Evolutionary conservation across 2,888 invertebrate species (phyloP).

Genomic region (Rhopalosiphum nymphaeae): DNA sequence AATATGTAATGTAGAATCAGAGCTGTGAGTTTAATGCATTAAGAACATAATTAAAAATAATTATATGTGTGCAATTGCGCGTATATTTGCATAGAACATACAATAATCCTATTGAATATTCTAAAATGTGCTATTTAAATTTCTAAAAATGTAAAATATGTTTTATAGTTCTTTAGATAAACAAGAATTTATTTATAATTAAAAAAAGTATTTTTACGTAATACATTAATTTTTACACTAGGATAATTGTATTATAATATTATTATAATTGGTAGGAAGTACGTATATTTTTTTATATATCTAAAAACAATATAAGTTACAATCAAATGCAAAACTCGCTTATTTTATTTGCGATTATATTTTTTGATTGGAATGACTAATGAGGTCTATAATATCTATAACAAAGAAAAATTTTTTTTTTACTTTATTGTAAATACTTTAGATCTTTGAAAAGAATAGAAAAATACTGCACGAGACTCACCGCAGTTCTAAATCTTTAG

Average conservation of each 20-base stretch:
- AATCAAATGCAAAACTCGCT: not conserved
- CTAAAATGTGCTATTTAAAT: not conserved
- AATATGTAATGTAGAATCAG: not conserved
- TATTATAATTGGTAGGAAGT: not conserved
- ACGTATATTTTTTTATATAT: not conserved
- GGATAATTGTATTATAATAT: not conserved
- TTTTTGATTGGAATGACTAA: not conserved
- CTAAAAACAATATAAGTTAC: not conserved
- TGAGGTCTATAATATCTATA: not conserved
- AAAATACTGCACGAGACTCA: too few relatives aligned
- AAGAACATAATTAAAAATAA: not conserved
- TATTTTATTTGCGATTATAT: not conserved
- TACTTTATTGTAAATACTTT: too few relatives aligned
- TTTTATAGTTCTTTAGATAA: not conserved
- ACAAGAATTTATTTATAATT: not conserved
- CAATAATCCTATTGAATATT: not conserved
- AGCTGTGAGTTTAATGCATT: not conserved
- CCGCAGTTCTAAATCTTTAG: not conserved
- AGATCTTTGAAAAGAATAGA: not conserved
- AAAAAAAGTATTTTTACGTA: not conserved
- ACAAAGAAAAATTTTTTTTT: not conserved
- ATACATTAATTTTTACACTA: not conserved
- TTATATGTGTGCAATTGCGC: not conserved
- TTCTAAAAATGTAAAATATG: not conserved
- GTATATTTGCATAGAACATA: not conserved